A percentile compares a stretch with the other conserved stretches of the same genome.
Conservation (phyloP, 1,140 invertebrate species). For the Drosophila baimaii region DNA sequence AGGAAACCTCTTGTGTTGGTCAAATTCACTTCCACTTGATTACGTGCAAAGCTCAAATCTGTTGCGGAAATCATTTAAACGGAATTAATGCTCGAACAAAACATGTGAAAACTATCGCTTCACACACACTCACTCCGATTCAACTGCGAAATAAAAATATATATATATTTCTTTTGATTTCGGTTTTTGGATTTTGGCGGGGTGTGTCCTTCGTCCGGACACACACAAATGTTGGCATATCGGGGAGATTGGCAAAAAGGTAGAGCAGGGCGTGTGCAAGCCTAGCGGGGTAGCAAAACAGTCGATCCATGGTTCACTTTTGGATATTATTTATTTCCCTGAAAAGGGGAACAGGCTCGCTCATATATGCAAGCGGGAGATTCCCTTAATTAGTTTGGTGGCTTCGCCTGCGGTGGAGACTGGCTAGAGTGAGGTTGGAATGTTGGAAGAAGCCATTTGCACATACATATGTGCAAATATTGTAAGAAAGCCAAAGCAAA, state of each 20-base stretch:
- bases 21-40: slow-evolving; percentile 81
- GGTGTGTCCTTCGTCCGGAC: slow-evolving; percentile 9
- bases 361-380: slow-evolving; percentile 10
- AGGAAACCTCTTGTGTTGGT: slow-evolving; percentile 78
- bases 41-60: slow-evolving; percentile 68
- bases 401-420: slow-evolving; percentile 11
- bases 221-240: slow-evolving; percentile 59
- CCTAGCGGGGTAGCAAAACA: slow-evolving; percentile 49
- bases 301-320: slow-evolving; percentile 4
- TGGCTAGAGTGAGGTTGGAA: neutral
- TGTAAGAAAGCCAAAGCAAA: neutral
- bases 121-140: slow-evolving; percentile 7
- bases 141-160: slow-evolving; percentile 2
- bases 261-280: slow-evolving; percentile 69
- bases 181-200: slow-evolving; percentile 8
- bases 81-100: slow-evolving; percentile 83
- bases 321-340: neutral
- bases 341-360: neutral
- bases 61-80: slow-evolving; percentile 74
- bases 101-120: slow-evolving; percentile 78
- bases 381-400: slow-evolving; percentile 39
- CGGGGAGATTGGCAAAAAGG: slow-evolving; percentile 62
- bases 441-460: neutral
- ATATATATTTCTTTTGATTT: slow-evolving; percentile 20
- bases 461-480: slow-evolving; percentile 11